phyloP scores from a whole-genome alignment of 2,888 invertebrate genomes.

The Nysson spinosus region DNA sequence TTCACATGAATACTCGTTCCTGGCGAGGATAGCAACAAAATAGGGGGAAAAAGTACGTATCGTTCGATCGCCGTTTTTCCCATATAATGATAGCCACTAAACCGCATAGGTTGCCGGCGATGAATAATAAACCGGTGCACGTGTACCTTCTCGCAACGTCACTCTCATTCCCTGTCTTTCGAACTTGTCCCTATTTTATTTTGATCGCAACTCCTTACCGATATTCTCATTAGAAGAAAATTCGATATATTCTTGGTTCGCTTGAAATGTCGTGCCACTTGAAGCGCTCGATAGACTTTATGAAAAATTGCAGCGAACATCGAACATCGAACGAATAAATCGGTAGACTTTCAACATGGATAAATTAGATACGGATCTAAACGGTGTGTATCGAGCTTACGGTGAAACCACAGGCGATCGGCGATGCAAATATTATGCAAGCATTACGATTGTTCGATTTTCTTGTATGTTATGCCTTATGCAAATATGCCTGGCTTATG shows the following conservation, averaged over 20 bases:
- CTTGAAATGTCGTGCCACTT: too few relatives aligned
- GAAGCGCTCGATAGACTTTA: too few relatives aligned
- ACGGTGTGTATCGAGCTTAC: constrained; percentile 5
- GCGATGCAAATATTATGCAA: constrained; percentile 42
- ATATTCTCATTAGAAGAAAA: too few relatives aligned
- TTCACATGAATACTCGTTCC: not conserved
- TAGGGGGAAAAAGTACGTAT: not conserved
- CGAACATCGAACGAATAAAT: too few relatives aligned
- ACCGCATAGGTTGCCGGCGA: not conserved
- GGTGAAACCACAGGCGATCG: constrained; percentile 19
- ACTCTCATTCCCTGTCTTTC: not conserved
- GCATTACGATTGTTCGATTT: constrained; percentile 35
- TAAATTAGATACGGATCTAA: too few relatives aligned
- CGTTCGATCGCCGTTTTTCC: not conserved
- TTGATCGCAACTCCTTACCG: too few relatives aligned
- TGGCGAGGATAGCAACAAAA: not conserved
- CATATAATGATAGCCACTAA: not conserved
- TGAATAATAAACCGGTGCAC: constrained; percentile 4
- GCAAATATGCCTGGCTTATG: constrained; percentile 30
- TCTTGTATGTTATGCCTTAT: constrained; percentile 31
- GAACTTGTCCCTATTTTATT: too few relatives aligned
- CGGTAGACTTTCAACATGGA: not conserved
- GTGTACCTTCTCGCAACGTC: not conserved
- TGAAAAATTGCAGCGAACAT: too few relatives aligned
- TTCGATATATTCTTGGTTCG: too few relatives aligned